phyloP scores from a whole-genome alignment of 2,797 vertebrate genomes.

The Ptychadena robeensis region DNA sequence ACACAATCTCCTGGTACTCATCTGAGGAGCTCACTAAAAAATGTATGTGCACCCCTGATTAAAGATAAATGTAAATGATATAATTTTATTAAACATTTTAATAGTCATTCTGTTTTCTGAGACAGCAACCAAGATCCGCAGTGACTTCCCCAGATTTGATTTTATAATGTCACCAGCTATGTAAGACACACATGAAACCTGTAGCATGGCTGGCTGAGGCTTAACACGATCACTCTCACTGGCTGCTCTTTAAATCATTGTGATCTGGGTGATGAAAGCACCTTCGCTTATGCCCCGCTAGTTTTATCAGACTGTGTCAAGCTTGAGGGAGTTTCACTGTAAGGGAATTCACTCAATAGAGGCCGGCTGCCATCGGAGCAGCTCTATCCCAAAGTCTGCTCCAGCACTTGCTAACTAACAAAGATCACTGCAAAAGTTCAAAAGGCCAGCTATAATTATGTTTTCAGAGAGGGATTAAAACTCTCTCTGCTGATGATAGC shows the following conservation, averaged over 20 bases:
- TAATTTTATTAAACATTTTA: too few relatives aligned
- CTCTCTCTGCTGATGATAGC: constrained; percentile 58
- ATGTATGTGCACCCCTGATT: too few relatives aligned
- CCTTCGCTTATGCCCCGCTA: constrained; percentile 32
- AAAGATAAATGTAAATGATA: too few relatives aligned
- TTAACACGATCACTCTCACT: not conserved
- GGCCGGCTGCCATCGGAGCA: constrained; percentile 37
- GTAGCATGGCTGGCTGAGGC: not conserved
- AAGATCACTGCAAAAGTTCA: constrained; percentile 60
- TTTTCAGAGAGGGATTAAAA: constrained; percentile 60
- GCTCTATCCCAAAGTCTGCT: constrained; percentile 29
- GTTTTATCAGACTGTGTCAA: constrained; percentile 54
- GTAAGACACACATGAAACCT: not conserved
- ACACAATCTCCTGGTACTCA: too few relatives aligned
- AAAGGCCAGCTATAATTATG: constrained; percentile 61
- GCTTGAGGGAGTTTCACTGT: constrained; percentile 56
- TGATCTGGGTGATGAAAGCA: constrained; percentile 55
- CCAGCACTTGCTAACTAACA: constrained; percentile 61
- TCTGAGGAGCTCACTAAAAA: too few relatives aligned
- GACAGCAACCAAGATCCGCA: too few relatives aligned
- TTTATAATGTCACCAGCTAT: not conserved
- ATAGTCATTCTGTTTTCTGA: too few relatives aligned
- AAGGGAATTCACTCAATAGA: constrained; percentile 55
- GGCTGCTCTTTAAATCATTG: constrained; percentile 47
- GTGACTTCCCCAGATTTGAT: not conserved